Conservation (phyloP, 1,140 invertebrate genomes). For the Drosophila eugracilis region DNA sequence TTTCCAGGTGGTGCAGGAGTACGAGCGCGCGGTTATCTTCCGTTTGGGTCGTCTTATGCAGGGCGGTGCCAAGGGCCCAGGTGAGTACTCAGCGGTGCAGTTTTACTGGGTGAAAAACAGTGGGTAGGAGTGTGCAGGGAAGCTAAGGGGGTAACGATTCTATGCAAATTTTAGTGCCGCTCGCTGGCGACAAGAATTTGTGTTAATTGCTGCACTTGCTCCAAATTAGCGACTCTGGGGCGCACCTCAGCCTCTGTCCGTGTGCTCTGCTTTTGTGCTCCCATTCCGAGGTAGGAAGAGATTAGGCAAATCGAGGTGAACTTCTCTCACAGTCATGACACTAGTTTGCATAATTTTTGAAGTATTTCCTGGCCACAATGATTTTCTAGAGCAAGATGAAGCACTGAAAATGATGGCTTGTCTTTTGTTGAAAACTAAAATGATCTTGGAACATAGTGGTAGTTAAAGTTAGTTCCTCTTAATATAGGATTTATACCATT, state of each 20-base stretch:
- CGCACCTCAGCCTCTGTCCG: conserved; percentile 22
- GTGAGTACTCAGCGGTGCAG: conserved; percentile 85
- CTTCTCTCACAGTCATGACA: conserved; percentile 29
- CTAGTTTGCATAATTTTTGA: conserved; percentile 14
- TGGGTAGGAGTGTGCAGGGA: conserved; percentile 11
- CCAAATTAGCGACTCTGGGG: conserved; percentile 76
- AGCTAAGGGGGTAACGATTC: conserved; percentile 44
- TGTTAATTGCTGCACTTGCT: conserved; percentile 84
- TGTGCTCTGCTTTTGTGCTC: conserved; percentile 49
- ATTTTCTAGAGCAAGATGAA: neutral
- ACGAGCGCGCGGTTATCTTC: conserved; percentile 96
- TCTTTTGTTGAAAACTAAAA: too few species aligned
- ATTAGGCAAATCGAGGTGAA: conserved; percentile 49
- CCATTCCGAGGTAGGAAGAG: conserved; percentile 46
- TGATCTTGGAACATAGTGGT: too few species aligned
- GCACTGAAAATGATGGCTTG: neutral
- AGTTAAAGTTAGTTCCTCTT: too few species aligned
- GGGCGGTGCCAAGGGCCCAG: conserved; percentile 96
- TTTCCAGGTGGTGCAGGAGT: conserved; percentile 94
- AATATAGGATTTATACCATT: too few species aligned
- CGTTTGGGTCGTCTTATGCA: conserved; percentile 92
- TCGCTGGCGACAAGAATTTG: conserved; percentile 68
- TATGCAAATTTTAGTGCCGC: conserved; percentile 77
- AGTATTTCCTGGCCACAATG: neutral
- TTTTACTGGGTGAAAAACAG: conserved; percentile 1